Evolutionary conservation across 2,797 vertebrate species (phyloP).

Genomic region (Galagoides demidoff): DNA sequence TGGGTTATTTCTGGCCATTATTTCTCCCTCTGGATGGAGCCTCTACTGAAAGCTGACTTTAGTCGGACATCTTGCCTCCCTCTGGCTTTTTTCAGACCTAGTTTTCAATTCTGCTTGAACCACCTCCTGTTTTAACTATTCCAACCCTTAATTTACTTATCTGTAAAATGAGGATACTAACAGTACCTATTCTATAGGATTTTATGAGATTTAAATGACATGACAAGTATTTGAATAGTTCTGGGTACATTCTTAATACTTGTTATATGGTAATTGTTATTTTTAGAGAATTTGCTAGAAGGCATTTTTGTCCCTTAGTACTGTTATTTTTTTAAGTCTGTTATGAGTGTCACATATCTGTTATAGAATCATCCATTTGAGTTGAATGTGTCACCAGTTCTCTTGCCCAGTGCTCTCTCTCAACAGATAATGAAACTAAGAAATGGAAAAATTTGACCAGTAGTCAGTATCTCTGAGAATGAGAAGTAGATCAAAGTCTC

Average conservation of each 20-base stretch:
- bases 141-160: not conserved
- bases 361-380: not conserved
- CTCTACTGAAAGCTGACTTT: too few species aligned
- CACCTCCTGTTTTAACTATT: not conserved
- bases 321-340: not conserved
- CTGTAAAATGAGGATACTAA: not conserved
- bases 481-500: not conserved
- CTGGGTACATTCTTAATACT: not conserved
- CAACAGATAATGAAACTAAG: not conserved
- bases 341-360: not conserved
- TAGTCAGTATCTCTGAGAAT: not conserved
- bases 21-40: too few species aligned
- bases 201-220: conserved; percentile 37
- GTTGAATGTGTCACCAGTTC: not conserved
- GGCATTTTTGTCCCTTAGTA: not conserved
- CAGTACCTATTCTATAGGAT: not conserved
- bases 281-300: not conserved
- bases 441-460: not conserved
- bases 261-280: not conserved
- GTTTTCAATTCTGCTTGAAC: conserved; percentile 20
- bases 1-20: too few species aligned
- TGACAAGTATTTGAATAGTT: not conserved
- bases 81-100: too few species aligned
- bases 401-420: not conserved
- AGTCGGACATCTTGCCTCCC: too few species aligned